Conservation (phyloP, 2,797 vertebrate genomes). For the Dendrocincla tyrannina region DNA sequence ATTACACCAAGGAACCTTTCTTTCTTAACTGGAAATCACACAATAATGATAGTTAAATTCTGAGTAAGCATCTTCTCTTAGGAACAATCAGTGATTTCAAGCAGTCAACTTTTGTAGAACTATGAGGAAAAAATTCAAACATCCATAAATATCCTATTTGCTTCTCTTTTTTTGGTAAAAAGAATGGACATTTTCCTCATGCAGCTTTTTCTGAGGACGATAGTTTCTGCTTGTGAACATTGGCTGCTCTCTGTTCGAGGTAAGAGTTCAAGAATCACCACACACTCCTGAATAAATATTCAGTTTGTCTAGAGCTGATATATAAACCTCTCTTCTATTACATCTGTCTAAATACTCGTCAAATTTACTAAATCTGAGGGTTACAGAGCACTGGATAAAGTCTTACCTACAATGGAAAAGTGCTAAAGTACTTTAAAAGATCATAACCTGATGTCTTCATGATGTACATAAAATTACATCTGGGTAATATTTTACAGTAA, state of each 20-base stretch:
- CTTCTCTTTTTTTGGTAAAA: background rate
- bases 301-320: background rate
- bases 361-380: background rate
- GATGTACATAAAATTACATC: background rate
- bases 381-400: background rate
- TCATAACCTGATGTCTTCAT: background rate
- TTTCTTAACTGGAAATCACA: conserved; percentile 59
- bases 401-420: background rate
- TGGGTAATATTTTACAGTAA: background rate
- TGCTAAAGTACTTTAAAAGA: background rate
- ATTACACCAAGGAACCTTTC: conserved; percentile 36
- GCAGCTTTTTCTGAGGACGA: background rate
- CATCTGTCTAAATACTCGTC: background rate
- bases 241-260: background rate
- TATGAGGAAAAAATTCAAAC: background rate
- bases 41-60: conserved; percentile 21
- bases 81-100: conserved; percentile 41
- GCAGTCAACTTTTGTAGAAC: background rate
- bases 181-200: background rate
- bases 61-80: conserved; percentile 12
- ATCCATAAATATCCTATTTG: conserved; percentile 5
- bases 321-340: background rate
- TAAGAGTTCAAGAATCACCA: background rate
- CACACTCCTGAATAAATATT: background rate
- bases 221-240: background rate